Percentiles rank a stretch among this genome's conserved stretches.
phyloP scores from a whole-genome alignment of 2,888 invertebrate species.

The Lysandra bellargus region DNA sequence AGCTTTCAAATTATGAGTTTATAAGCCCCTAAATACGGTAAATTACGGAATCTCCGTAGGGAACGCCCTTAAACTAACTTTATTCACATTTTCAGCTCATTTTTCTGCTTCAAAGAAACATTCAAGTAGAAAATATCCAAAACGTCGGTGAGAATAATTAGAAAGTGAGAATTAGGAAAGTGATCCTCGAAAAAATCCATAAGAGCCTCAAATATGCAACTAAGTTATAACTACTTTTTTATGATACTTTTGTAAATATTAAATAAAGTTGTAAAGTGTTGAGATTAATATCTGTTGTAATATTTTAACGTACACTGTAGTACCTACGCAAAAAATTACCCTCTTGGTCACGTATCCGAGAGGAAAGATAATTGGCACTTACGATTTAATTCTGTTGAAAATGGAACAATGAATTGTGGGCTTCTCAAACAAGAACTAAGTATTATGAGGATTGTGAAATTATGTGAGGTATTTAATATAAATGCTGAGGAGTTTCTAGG shows the following conservation, averaged over 20 bases:
- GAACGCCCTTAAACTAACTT: not conserved
- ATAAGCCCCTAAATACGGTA: no score
- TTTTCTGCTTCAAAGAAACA: no score
- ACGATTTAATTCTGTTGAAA: constrained; percentile 17
- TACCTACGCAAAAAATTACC: constrained; percentile 17
- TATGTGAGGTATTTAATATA: not conserved
- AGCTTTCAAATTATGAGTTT: no score
- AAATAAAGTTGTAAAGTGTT: not conserved
- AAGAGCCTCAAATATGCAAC: no score
- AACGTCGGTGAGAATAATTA: no score
- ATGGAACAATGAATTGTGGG: constrained; percentile 12
- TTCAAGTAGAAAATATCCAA: no score
- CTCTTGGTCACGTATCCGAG: constrained; percentile 25
- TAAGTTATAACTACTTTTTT: no score
- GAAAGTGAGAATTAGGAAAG: no score
- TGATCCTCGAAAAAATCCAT: no score
- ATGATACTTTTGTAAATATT: not conserved
- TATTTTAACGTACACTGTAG: constrained; percentile 4
- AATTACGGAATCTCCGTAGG: no score
- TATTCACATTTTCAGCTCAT: no score
- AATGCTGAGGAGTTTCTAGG: not conserved
- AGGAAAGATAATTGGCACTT: constrained; percentile 26
- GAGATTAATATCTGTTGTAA: not conserved
- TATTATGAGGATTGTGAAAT: not conserved
- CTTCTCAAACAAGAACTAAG: not conserved